A percentile compares a stretch with the other conserved stretches of the same genome.
These are phyloP conservation scores for Megalops cyprinoides DNA, from an alignment of 2,797 vertebrate genomes.

Conservation along the genomic window DNA sequence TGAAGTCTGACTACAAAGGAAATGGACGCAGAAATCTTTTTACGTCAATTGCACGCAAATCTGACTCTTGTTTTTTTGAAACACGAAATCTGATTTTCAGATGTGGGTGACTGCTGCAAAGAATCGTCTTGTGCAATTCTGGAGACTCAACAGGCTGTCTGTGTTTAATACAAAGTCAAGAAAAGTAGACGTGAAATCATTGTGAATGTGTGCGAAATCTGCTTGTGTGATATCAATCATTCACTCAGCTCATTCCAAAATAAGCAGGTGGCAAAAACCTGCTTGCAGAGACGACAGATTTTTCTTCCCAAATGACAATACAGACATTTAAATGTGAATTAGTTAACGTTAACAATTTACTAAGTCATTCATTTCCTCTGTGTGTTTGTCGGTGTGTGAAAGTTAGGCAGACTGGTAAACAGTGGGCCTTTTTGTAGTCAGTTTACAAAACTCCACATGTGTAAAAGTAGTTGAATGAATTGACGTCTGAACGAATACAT, in stretches of 20 bases:
- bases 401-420: too few species aligned
- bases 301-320: background rate
- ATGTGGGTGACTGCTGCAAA: background rate
- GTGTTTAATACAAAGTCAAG: background rate
- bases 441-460: too few species aligned
- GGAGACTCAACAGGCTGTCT: background rate
- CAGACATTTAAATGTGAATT: background rate
- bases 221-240: background rate
- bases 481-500: too few species aligned
- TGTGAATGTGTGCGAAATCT: too few species aligned
- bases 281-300: background rate
- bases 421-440: too few species aligned
- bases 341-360: background rate
- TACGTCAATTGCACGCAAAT: background rate
- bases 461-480: too few species aligned
- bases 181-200: background rate
- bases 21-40: background rate
- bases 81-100: background rate
- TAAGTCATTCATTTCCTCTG: too few species aligned
- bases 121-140: background rate
- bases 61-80: background rate
- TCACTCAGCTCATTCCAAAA: background rate
- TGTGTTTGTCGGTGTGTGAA: too few species aligned
- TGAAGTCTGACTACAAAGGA: background rate
- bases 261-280: conserved; percentile 7